Base-by-base conservation (phyloP, 2,888 invertebrate genomes). In the Drosophila tripunctata region DNA sequence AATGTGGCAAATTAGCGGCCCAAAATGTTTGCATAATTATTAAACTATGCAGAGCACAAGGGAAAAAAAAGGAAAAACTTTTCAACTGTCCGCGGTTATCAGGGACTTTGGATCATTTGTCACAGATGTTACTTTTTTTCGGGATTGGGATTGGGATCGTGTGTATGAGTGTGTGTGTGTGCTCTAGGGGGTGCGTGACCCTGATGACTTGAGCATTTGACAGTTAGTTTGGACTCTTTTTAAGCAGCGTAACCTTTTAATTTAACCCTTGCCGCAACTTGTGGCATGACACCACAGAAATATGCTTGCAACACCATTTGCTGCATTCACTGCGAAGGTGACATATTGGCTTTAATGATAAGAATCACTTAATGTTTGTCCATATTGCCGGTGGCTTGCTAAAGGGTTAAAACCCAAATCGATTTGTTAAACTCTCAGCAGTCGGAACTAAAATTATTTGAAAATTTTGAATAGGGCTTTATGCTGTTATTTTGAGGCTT, bases 1-100 rank as follows among this genome's bases (percentile, higher is more conserved):
- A 89, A 74, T 85, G 79, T 74, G 75, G 77, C 80, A 89, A 89
- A 89, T 89, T 89, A 89, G 90, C 89, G 85, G 72, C 82, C 79
- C 78, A 60, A 84, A 81, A 82, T 69, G 83, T 85, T 84, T 85
- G 80, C 82, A 85, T 85, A 85, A 84, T 84, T 82, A 82, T 78
- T 43, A 44, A 67, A 76, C 62, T 47, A 40, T 24, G 2, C 22
- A 24, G 1, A 22, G n/a, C n/a, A n/a, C n/a, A n/a, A n/a, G n/a
- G n/a, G 36, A 50, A 7, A 24, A n/a, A 35, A 27, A 27, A 24
- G 22, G 38, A 22, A 52, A 52, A 33, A 62, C n/a, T 56, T 60
- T 75, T 83, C 60, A 58, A 77, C 75, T 75, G 83, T 66, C 73
- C 66, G 50, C 30, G 8, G 50, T 83, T 89, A 89, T 89, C 89